phyloP scores from a whole-genome alignment of 2,797 vertebrate species.

The Acipenser oxyrinchus region DNA sequence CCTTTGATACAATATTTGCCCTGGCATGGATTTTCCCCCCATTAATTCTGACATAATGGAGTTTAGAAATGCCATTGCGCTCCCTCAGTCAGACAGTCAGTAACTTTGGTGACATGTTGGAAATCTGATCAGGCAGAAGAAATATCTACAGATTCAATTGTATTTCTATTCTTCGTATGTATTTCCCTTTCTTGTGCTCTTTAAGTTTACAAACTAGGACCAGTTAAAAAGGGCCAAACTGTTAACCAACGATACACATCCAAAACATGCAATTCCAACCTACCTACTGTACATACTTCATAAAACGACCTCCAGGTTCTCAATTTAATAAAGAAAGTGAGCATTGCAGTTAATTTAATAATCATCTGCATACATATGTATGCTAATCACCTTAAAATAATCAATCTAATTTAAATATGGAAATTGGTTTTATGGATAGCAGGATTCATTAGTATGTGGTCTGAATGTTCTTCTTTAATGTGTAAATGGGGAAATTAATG shows the following conservation, averaged over 20 bases:
- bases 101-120: no score
- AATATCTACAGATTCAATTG: no score
- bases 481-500: conserved; percentile 32
- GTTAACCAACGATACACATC: conserved; percentile 24
- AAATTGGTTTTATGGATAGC: conserved; percentile 46
- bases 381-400: conserved; percentile 62
- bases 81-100: background rate
- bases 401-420: conserved; percentile 63
- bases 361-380: conserved; percentile 45
- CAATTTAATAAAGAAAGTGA: conserved; percentile 12
- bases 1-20: background rate
- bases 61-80: background rate
- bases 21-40: background rate
- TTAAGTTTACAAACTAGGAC: no score
- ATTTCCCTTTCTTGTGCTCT: no score
- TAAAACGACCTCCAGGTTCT: background rate
- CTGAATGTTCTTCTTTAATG: conserved; percentile 33
- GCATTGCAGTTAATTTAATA: conserved; percentile 49
- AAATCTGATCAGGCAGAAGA: no score
- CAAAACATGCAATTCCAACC: conserved; percentile 41
- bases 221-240: background rate
- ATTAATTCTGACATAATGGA: background rate
- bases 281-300: conserved; percentile 5
- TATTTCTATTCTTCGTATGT: no score
- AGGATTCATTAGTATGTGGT: conserved; percentile 53